Percentiles rank a stretch among this genome's conserved stretches.
Conservation (phyloP, 1,140 invertebrate species). For the Cotesia chilonis region DNA sequence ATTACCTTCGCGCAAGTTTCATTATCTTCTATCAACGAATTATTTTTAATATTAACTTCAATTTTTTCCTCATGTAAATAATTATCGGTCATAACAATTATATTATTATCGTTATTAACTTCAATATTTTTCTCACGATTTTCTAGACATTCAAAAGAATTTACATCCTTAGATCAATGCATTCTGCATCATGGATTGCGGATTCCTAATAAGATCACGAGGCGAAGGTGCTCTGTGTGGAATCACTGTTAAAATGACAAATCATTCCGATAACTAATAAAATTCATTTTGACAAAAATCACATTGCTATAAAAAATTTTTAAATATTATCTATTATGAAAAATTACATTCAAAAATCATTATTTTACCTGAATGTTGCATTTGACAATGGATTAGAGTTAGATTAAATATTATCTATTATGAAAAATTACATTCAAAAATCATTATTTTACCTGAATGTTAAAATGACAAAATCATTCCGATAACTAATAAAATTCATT, state of each 20-base stretch:
- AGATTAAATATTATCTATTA: no score
- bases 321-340: conserved; percentile 11
- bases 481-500: background rate
- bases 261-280: background rate
- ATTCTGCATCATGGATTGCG: conserved; percentile 83
- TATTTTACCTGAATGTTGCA: conserved; percentile 70
- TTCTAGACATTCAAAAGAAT: no score
- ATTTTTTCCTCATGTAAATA: no score
- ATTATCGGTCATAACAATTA: no score
- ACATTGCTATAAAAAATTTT: background rate
- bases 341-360: conserved; percentile 6
- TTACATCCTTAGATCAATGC: conserved; percentile 69
- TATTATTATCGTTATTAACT: no score
- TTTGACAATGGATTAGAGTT: conserved; percentile 72
- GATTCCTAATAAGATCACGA: conserved; percentile 81
- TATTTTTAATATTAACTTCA: no score
- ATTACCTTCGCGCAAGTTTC: no score
- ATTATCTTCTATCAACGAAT: no score
- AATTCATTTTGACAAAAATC: background rate
- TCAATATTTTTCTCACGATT: no score
- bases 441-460: conserved; percentile 66
- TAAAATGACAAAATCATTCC: no score
- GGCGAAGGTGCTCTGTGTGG: conserved; percentile 81
- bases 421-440: conserved; percentile 4
- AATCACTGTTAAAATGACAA: conserved; percentile 63